Conservation (phyloP, 1,140 invertebrate genomes). For the Bombus sibiricus region DNA sequence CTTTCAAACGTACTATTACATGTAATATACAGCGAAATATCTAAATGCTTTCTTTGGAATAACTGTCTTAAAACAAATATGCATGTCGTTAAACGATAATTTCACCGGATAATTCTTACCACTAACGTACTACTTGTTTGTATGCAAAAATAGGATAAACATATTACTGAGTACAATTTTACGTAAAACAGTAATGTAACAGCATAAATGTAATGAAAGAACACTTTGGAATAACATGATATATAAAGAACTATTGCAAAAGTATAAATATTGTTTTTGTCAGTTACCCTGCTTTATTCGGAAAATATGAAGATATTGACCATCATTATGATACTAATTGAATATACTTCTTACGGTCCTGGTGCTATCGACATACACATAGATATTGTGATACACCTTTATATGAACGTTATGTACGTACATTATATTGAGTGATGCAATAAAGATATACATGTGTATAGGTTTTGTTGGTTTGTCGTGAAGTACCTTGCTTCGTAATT, state of each 20-base stretch:
- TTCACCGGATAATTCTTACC: not conserved
- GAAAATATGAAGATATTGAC: too few relatives aligned
- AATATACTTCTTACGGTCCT: slow-evolving; percentile 58
- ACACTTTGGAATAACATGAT: not conserved
- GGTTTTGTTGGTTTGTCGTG: slow-evolving; percentile 1
- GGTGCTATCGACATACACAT: slow-evolving; percentile 45
- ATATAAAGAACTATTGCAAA: not conserved
- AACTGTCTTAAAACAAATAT: not conserved
- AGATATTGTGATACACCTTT: not conserved
- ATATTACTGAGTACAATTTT: too few relatives aligned
- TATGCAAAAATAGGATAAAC: not conserved
- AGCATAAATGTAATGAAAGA: not conserved
- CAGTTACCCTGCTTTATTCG: not conserved
- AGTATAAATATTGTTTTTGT: not conserved
- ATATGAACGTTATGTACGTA: not conserved
- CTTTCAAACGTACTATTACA: not conserved
- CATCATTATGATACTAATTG: slow-evolving; percentile 22
- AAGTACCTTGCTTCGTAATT: slow-evolving; percentile 42
- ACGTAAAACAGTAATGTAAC: not conserved
- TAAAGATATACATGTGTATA: slow-evolving; percentile 36
- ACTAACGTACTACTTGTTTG: too few relatives aligned
- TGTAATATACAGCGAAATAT: not conserved
- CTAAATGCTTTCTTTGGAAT: not conserved
- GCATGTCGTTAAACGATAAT: not conserved
- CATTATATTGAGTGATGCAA: slow-evolving; percentile 53